phyloP scores from a whole-genome alignment of 2,888 invertebrate species.

The Lordiphosa andalusiaca region DNA sequence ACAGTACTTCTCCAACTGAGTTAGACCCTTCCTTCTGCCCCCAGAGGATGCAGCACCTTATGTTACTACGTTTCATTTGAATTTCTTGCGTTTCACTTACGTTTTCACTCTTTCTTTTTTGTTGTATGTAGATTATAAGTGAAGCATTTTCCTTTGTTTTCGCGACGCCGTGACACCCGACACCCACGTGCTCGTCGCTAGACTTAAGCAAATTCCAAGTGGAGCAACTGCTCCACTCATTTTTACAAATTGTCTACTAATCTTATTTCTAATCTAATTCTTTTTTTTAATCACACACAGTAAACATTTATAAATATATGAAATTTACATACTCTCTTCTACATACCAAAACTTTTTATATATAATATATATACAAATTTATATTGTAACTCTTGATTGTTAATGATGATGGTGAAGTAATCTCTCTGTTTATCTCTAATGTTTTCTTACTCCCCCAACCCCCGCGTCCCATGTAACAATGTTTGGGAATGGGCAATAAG shows the following conservation, averaged over 20 bases:
- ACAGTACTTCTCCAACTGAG: no score
- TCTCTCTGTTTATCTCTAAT: conserved; percentile 69
- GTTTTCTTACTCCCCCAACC: conserved; percentile 50
- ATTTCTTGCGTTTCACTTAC: conserved; percentile 1
- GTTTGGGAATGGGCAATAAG: conserved; percentile 86
- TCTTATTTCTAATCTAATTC: conserved; percentile 69
- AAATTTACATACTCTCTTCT: conserved; percentile 39
- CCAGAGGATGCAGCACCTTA: conserved; percentile 7
- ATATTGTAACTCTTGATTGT: conserved; percentile 65
- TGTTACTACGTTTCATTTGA: conserved; percentile 1
- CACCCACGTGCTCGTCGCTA: conserved; percentile 28
- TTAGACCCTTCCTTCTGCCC: neutral
- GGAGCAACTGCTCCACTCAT: conserved; percentile 22
- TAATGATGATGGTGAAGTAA: conserved; percentile 75
- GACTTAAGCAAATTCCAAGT: conserved; percentile 31
- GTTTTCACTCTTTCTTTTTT: conserved; percentile 29
- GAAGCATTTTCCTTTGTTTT: conserved; percentile 19
- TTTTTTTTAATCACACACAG: conserved; percentile 73
- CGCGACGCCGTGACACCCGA: conserved; percentile 56
- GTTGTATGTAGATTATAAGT: conserved; percentile 1
- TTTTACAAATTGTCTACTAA: conserved; percentile 58
- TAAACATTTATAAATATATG: conserved; percentile 29
- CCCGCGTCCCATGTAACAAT: conserved; percentile 63
- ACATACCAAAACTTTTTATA: conserved; percentile 22
- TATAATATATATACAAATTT: conserved; percentile 20